Evolutionary conservation across 2,113 vertebrate genomes (phyloP), one percentile per base, ranked within the genome.

Genomic region (Oryzias melastigma): DNA sequence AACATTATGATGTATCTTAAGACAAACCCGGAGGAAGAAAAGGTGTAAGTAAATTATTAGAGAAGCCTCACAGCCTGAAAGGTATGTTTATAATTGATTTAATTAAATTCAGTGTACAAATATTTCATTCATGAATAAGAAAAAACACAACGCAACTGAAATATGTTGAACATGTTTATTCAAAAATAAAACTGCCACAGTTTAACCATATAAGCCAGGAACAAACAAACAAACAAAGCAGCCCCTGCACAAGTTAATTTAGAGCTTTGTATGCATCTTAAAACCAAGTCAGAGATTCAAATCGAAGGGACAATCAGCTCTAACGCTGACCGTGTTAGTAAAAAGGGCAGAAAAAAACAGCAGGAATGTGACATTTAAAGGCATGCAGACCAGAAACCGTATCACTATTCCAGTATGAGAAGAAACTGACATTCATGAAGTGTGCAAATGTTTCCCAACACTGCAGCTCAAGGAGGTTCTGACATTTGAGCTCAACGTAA

Each of bases 121-220:
- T 35, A 12, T 35, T 35, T 35, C 35, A 35, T 47, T 47, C n/a
- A 18, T 47, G 8, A 18, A 47, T 10, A 18, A 19, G 7, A 0
- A 18, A 47, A 47, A 47, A 46, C 49, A 47, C 14, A 27, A 55
- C 16, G 64, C 14, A 35, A 59, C 5, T 4, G 7, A 49, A 1
- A 27, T 50, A 40, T 69, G 65, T 83, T 52, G 73, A 77, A 58
- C 61, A 82, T n/a, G 70, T 91, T 91, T 91, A 90, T 88, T 90
- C 50, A 71, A 86, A 90, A 90, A 85, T 83, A 78, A 88, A 87
- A 85, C 78, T 65, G 82, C 65, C 69, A 81, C 62, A 55, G 73
- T 61, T 52, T 75, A 55, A 68, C 41, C 53, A 76, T 47, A 54
- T 8, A 65, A 81, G 68, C 76, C 57, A 75, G 65, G 50, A 77